Conservation (phyloP, 2,888 invertebrate species). For the Pomacea canaliculata region DNA sequence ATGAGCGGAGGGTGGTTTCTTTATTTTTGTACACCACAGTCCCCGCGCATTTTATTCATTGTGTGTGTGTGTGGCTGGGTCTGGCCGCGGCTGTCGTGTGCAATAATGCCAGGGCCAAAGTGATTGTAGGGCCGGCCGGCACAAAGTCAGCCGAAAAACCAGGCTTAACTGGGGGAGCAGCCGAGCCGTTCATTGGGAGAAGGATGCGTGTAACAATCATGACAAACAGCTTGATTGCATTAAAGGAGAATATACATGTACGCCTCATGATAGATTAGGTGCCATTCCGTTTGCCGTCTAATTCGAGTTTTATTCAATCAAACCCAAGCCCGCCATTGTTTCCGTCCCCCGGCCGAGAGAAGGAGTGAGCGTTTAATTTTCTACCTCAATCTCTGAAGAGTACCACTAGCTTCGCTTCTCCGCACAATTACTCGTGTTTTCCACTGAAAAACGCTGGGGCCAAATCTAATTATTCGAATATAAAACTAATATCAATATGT, state of each 20-base stretch:
- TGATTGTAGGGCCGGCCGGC: no score
- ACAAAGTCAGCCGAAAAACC: no score
- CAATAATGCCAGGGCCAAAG: no score
- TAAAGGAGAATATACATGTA: constrained; percentile 38
- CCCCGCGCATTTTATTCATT: no score
- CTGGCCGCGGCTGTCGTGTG: no score
- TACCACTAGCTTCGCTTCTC: constrained; percentile 30
- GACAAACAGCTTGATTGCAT: constrained; percentile 42
- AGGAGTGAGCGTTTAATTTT: constrained; percentile 39
- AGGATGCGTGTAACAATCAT: constrained; percentile 25
- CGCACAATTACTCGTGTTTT: constrained; percentile 37
- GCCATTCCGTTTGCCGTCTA: constrained; percentile 51
- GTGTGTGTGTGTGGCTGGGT: no score
- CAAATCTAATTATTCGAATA: constrained; percentile 37
- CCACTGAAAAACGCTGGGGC: constrained; percentile 31
- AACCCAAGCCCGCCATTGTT: constrained; percentile 42
- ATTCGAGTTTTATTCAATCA: constrained; percentile 64
- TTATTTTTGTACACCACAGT: no score
- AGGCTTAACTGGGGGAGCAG: constrained; percentile 3
- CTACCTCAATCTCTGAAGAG: constrained; percentile 36
- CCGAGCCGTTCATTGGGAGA: constrained; percentile 19
- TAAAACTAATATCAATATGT: constrained; percentile 57
- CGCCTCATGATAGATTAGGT: constrained; percentile 56
- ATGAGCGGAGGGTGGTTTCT: no score
- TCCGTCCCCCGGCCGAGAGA: constrained; percentile 29